A percentile compares a stretch with the other conserved stretches of the same genome.
These are phyloP conservation scores for Hepsetus odoe DNA, from an alignment of 2,113 vertebrate genomes.

Conservation along the genomic window DNA sequence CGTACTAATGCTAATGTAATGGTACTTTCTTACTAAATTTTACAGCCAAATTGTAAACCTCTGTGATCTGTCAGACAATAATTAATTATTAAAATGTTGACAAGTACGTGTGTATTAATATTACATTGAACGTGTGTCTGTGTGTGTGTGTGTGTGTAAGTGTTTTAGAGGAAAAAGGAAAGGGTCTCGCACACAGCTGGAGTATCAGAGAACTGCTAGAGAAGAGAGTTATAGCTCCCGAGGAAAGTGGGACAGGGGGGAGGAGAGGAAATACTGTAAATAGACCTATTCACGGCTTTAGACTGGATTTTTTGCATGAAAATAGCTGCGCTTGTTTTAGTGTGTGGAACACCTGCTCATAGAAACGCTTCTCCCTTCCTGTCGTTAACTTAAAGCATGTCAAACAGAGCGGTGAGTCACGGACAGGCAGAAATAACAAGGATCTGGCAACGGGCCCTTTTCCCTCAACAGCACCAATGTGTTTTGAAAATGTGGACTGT, in stretches of 20 bases:
- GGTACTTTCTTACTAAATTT: no score
- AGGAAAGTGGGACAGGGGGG: constrained; percentile 10
- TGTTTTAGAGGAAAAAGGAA: neutral
- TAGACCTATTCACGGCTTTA: neutral
- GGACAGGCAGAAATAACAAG: constrained; percentile 5
- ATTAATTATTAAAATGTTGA: no score
- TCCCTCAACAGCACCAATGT: neutral
- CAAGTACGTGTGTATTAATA: no score
- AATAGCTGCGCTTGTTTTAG: constrained; percentile 46
- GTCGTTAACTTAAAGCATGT: constrained; percentile 25
- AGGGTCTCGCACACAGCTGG: neutral
- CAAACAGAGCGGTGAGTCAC: constrained; percentile 33
- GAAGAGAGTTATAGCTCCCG: neutral
- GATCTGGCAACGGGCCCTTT: constrained; percentile 18
- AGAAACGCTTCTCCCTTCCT: neutral
- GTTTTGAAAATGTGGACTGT: constrained; percentile 5
- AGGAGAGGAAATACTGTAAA: neutral
- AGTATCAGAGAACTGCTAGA: neutral
- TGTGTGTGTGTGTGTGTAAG: neutral
- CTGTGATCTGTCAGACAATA: no score
- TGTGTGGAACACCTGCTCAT: neutral
- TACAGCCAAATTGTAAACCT: no score
- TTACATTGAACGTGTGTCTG: no score
- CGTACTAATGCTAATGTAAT: no score
- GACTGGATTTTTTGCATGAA: constrained; percentile 1